A percentile compares a stretch with the other conserved stretches of the same genome.
Evolutionary conservation across 2,888 invertebrate genomes (phyloP).

Genomic region (Orthonevra nobilis): DNA sequence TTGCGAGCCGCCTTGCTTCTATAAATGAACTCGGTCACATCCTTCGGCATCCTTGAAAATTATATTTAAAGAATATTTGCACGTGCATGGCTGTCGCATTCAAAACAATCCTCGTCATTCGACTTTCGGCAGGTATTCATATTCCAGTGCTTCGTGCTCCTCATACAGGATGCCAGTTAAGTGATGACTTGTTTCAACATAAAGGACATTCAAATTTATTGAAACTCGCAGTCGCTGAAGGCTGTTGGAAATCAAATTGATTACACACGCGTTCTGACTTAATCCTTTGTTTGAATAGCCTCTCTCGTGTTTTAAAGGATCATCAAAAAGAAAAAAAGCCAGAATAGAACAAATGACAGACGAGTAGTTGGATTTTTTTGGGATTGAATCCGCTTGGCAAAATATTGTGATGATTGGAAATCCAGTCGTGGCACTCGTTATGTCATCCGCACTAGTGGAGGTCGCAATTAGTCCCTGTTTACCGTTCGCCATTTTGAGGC

Average conservation of each 20-base stretch:
- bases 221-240: conserved; percentile 1
- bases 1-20: too few species aligned
- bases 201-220: conserved; percentile 5
- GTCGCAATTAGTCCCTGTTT: conserved; percentile 51
- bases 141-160: too few species aligned
- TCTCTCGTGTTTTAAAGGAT: conserved; percentile 9
- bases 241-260: conserved; percentile 29
- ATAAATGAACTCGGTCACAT: too few species aligned
- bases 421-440: conserved; percentile 38
- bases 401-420: too few species aligned
- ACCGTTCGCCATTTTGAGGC: too few species aligned
- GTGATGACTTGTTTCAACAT: too few species aligned
- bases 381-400: conserved; percentile 18
- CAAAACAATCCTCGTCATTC: too few species aligned
- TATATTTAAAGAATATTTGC: too few species aligned
- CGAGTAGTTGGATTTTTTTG: conserved; percentile 19
- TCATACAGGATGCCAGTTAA: too few species aligned
- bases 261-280: conserved; percentile 1
- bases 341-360: neutral
- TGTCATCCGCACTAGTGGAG: conserved; percentile 32
- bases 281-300: conserved; percentile 10
- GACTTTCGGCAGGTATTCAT: too few species aligned
- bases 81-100: too few species aligned
- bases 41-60: too few species aligned
- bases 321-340: neutral